Conservation (phyloP, 1,140 invertebrate species). For the Ladona fulva region DNA sequence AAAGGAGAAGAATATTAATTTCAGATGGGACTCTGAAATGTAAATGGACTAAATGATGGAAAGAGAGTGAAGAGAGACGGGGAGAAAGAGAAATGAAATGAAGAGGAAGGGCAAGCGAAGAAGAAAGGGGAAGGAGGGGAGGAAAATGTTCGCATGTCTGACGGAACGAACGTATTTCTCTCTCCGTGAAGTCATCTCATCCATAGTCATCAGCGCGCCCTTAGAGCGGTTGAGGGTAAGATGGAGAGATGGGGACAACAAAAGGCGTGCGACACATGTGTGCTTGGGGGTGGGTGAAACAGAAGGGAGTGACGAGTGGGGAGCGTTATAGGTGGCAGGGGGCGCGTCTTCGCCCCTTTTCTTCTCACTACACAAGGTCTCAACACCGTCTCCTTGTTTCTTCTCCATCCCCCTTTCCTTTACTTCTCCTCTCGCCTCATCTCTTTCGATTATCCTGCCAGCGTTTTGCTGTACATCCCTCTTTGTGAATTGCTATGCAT, state of each 20-base stretch:
- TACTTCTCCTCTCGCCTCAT: not conserved
- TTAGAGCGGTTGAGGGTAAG: not conserved
- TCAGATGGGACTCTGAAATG: too few relatives aligned
- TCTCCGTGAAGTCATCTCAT: slow-evolving; percentile 4
- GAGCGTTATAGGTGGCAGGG: not conserved
- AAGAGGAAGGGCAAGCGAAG: not conserved
- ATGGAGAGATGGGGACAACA: not conserved
- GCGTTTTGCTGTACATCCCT: too few relatives aligned
- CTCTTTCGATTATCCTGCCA: too few relatives aligned
- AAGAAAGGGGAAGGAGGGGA: not conserved
- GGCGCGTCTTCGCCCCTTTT: not conserved
- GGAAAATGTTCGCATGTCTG: not conserved
- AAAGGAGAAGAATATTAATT: too few relatives aligned
- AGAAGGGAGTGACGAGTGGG: not conserved
- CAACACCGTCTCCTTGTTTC: not conserved
- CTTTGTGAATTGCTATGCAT: too few relatives aligned
- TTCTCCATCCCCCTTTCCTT: not conserved
- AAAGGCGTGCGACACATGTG: slow-evolving; percentile 6
- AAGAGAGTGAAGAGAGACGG: too few relatives aligned
- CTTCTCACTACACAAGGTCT: not conserved
- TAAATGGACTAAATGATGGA: too few relatives aligned
- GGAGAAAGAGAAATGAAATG: too few relatives aligned
- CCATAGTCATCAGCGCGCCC: not conserved
- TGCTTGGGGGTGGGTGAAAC: not conserved
- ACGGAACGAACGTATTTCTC: not conserved